Percentiles rank a stretch among this genome's conserved stretches.
phyloP scores from a whole-genome alignment of 2,797 vertebrate genomes.

The Lagorchestes hirsutus region DNA sequence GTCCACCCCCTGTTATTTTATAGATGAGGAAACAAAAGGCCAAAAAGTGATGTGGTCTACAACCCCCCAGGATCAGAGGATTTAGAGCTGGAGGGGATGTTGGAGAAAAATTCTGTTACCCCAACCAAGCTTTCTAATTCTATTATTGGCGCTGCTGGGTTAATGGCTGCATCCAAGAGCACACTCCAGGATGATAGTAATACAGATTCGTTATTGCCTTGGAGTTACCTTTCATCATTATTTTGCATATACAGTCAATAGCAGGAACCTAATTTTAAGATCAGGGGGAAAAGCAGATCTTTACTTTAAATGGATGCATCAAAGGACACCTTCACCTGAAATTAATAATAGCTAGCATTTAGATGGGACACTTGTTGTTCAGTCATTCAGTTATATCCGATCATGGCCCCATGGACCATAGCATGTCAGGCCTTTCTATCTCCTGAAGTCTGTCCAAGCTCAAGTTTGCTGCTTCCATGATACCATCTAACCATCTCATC shows the following conservation, averaged over 20 bases:
- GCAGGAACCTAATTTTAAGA: background rate
- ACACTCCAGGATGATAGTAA: background rate
- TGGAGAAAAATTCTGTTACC: background rate
- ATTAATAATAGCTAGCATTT: background rate
- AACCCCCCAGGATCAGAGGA: background rate
- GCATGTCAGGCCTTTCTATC: background rate
- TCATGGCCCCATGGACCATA: background rate
- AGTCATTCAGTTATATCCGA: background rate
- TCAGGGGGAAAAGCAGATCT: background rate
- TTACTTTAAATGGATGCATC: background rate
- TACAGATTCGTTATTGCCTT: background rate
- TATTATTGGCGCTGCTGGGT: background rate
- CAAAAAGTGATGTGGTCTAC: background rate
- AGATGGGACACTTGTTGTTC: background rate
- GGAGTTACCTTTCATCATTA: background rate
- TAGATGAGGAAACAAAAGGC: background rate
- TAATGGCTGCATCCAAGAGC: background rate
- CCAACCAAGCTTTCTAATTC: background rate
- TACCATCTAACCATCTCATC: background rate
- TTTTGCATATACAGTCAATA: background rate
- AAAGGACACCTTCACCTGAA: background rate
- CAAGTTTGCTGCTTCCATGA: background rate
- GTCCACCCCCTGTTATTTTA: background rate
- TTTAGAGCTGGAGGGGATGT: background rate
- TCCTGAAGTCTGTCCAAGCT: background rate